phyloP scores from a whole-genome alignment of 2,113 vertebrate genomes.

The Ancistrus triradiatus region DNA sequence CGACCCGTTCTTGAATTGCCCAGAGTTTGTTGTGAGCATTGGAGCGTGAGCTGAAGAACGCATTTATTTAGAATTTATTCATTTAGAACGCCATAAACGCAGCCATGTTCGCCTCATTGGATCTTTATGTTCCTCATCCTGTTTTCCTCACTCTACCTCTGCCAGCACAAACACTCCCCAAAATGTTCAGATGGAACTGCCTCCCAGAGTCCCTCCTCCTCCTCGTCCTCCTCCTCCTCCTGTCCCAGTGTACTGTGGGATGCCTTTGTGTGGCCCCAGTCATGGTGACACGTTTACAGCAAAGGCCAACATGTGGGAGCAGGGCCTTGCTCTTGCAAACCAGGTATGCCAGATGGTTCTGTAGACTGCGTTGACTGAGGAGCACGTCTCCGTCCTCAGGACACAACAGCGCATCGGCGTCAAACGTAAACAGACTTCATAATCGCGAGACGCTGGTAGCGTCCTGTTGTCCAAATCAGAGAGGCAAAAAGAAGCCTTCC shows the following conservation, averaged over 20 bases:
- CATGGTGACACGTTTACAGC: constrained; percentile 97
- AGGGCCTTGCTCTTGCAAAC: constrained; percentile 39
- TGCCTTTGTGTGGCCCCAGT: constrained; percentile 88
- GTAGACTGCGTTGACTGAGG: too few species aligned
- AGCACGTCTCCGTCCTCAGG: neutral
- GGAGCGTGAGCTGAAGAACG: constrained; percentile 22
- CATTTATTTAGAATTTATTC: constrained; percentile 9
- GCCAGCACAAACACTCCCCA: constrained; percentile 27
- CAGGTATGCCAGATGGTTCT: neutral
- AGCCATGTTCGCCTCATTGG: constrained; percentile 32
- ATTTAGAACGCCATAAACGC: constrained; percentile 31
- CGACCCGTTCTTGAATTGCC: too few species aligned
- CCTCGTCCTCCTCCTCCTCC: constrained; percentile 79
- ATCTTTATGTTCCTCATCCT: constrained; percentile 33
- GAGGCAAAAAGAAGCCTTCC: too few species aligned
- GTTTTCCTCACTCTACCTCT: constrained; percentile 36
- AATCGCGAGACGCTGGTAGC: neutral
- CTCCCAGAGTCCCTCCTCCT: constrained; percentile 74
- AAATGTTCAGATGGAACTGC: constrained; percentile 67
- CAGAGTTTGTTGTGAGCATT: constrained; percentile 22
- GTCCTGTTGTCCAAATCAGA: constrained; percentile 19
- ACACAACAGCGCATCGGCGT: constrained; percentile 2
- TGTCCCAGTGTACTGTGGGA: constrained; percentile 77
- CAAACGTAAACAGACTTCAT: neutral
- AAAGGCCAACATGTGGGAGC: constrained; percentile 73